Evolutionary conservation across 1,140 invertebrate species (phyloP).

Genomic region (Rhyacophila brunnea): DNA sequence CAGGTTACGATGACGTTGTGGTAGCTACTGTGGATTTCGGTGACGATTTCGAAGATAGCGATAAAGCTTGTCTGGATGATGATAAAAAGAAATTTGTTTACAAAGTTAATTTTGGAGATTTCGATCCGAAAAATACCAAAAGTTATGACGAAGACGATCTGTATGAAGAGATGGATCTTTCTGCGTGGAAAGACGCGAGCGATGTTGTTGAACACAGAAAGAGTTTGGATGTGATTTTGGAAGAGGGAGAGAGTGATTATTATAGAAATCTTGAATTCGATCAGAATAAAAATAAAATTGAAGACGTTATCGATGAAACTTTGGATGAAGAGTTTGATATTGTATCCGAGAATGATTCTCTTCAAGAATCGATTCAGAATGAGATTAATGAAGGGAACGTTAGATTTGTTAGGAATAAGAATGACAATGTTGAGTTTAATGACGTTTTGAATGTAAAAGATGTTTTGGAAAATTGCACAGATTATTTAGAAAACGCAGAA

Average conservation of each 20-base stretch:
- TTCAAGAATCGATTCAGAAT: slow-evolving; percentile 15
- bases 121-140: slow-evolving; percentile 30
- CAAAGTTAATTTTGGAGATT: slow-evolving; percentile 29
- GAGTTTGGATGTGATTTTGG: slow-evolving; percentile 48
- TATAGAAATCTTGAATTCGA: slow-evolving; percentile 37
- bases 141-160: slow-evolving; percentile 47
- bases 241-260: slow-evolving; percentile 53
- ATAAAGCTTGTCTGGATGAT: not conserved
- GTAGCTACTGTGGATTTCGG: slow-evolving; percentile 38
- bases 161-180: slow-evolving; percentile 48
- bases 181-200: slow-evolving; percentile 36
- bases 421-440: slow-evolving; percentile 3
- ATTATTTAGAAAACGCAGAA: slow-evolving; percentile 39
- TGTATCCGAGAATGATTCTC: not conserved
- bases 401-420: slow-evolving; percentile 27
- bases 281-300: slow-evolving; percentile 2
- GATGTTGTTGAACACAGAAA: slow-evolving; percentile 21
- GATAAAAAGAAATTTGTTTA: slow-evolving; percentile 24
- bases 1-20: not conserved
- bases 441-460: slow-evolving; percentile 31
- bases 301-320: slow-evolving; percentile 1
- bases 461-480: slow-evolving; percentile 42
- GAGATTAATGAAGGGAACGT: slow-evolving; percentile 27
- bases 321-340: slow-evolving; percentile 6
- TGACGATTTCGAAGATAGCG: slow-evolving; percentile 26